Evolutionary conservation across 2,113 vertebrate genomes (phyloP).

Genomic region (Dinomys branickii): DNA sequence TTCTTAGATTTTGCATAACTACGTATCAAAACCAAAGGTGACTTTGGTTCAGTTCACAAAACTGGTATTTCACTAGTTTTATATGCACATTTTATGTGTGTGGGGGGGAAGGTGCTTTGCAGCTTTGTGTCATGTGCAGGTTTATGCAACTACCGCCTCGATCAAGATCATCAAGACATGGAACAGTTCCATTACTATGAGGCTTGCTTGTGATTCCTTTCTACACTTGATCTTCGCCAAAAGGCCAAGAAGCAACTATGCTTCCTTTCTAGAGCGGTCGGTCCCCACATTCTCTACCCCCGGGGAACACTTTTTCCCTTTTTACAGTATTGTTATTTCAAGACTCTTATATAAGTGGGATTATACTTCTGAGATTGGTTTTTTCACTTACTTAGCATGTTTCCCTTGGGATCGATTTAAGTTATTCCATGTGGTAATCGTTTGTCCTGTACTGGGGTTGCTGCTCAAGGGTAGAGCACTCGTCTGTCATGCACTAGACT

Average conservation of each 20-base stretch:
- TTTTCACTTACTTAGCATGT: neutral
- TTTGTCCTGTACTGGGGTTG: neutral
- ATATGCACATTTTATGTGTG: neutral
- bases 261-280: neutral
- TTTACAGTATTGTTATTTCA: neutral
- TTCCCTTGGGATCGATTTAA: neutral
- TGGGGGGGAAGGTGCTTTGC: neutral
- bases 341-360: neutral
- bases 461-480: neutral
- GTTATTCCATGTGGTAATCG: neutral
- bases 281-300: neutral
- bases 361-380: neutral
- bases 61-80: conserved; percentile 17
- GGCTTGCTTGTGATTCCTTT: neutral
- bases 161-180: neutral
- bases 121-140: neutral
- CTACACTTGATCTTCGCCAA: too few species aligned
- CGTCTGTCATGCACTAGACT: neutral
- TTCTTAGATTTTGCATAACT: neutral
- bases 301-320: neutral
- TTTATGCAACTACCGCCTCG: neutral
- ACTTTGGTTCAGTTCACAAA: neutral
- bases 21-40: neutral
- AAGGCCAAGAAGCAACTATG: neutral
- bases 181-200: neutral